Evolutionary conservation across 2,888 invertebrate species (phyloP).

Genomic region (Apodemia hepburni): DNA sequence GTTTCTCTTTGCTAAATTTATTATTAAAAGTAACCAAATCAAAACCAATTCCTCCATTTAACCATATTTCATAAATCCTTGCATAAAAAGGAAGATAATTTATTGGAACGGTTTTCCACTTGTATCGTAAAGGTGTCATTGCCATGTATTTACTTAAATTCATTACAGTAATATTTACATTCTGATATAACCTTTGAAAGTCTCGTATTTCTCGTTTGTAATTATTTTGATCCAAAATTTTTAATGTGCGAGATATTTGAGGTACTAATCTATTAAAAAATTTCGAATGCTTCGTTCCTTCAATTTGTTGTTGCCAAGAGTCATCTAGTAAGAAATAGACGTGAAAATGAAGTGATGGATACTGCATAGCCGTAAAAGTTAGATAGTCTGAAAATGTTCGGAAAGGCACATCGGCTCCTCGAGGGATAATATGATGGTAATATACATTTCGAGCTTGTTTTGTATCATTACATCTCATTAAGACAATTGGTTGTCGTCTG

Average conservation of each 20-base stretch:
- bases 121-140: conserved; percentile 65
- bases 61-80: conserved; percentile 75
- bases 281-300: conserved; percentile 39
- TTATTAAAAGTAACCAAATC: conserved; percentile 50
- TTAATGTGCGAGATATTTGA: conserved; percentile 33
- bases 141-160: conserved; percentile 64
- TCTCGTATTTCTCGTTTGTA: conserved; percentile 43
- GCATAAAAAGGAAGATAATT: conserved; percentile 69
- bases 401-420: conserved; percentile 41
- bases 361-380: conserved; percentile 48
- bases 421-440: conserved; percentile 52
- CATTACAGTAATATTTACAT: conserved; percentile 61
- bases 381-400: conserved; percentile 50
- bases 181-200: conserved; percentile 53
- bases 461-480: conserved; percentile 47
- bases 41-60: conserved; percentile 73
- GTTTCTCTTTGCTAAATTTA: conserved; percentile 38
- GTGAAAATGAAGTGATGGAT: conserved; percentile 51
- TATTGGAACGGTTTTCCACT: conserved; percentile 68
- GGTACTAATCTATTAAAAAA: conserved; percentile 46
- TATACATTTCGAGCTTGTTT: conserved; percentile 44
- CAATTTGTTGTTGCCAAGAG: conserved; percentile 37
- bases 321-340: conserved; percentile 62
- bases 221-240: conserved; percentile 38
- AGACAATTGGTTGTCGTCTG: conserved; percentile 45